Base-by-base conservation (phyloP, 2,113 vertebrate genomes). In the Anguilla japonica region DNA sequence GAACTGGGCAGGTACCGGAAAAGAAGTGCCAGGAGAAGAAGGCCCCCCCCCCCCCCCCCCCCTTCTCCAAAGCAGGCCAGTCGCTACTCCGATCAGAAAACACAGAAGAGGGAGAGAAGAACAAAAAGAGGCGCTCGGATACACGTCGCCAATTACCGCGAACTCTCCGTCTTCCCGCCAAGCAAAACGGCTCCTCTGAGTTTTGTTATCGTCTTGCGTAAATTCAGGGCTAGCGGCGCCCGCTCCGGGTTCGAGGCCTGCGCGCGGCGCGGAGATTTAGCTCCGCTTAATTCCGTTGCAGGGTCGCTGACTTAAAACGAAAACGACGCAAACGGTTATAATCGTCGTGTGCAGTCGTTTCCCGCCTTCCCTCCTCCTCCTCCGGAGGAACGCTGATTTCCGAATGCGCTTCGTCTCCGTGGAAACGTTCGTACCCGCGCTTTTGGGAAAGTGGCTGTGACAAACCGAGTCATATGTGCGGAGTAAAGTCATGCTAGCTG, bases 21-120 rank as follows among this genome's bases (percentile, higher is more conserved):
- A 88, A 87, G 96, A 96, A 95, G 93, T 94, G 91, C 9, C 86
- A 80, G 20, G 60, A 67, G 60, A 95, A 95, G 96, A 96, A 94
- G 93, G n/a, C n/a, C 94, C 95, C 95, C 94, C 34, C 34, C 34
- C 34, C 34, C 34, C 1, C 1, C 34, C 34, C 34, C 34, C 34
- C 34, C 1, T 34, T 96, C 96, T 96, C 95, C 3, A 26, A 46
- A 9, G 22, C 63, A 71, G 7, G 95, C 95, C 96, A 41, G n/a
- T 80, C 41, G 39, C 53, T 67, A 39, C 41, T 80, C 26, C 56
- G 87, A 63, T 56, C 60, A 78, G 53, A 82, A 85, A 75, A 67
- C 43, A 26, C 39, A 41, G 2, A 43, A 15, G 9, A 18, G 71
- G 71, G 41, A 78, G 41, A 78, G 78, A 40, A 46, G 43, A 46